Conservation (phyloP, 2,888 invertebrate species). For the Tiliacea aurago region DNA sequence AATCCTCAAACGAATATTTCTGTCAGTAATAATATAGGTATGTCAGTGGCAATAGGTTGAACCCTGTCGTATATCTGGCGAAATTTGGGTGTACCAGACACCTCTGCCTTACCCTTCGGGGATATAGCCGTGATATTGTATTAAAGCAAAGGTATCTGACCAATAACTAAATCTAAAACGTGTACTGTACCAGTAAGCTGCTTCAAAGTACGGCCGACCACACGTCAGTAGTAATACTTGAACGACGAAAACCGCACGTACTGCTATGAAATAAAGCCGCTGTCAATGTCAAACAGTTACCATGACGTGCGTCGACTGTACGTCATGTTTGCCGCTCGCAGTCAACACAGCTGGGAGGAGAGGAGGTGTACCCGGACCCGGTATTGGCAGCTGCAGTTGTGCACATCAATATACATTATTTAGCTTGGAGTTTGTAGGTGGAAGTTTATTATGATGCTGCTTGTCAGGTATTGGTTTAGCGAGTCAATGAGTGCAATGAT, state of each 20-base stretch:
- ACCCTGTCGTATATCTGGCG: no score
- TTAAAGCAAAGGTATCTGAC: background rate
- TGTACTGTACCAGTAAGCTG: background rate
- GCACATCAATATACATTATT: conserved; percentile 11
- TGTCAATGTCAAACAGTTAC: background rate
- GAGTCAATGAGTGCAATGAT: background rate
- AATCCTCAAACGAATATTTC: background rate
- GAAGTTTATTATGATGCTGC: conserved; percentile 17
- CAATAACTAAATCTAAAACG: background rate
- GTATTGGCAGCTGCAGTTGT: conserved; percentile 16
- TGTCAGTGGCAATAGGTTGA: no score
- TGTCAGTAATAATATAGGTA: no score
- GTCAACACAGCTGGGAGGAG: conserved; percentile 8
- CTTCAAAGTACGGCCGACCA: background rate
- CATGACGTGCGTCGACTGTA: background rate
- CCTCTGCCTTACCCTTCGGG: no score
- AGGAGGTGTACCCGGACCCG: background rate
- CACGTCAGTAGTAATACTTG: background rate
- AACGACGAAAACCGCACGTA: background rate
- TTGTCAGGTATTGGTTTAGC: background rate
- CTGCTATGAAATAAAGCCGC: background rate
- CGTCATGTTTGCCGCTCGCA: conserved; percentile 6
- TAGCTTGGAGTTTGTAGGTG: conserved; percentile 7
- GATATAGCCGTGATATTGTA: background rate
- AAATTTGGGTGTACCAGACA: background rate